phyloP scores from a whole-genome alignment of 1,140 invertebrate species.

The Palaemon carinicauda region DNA sequence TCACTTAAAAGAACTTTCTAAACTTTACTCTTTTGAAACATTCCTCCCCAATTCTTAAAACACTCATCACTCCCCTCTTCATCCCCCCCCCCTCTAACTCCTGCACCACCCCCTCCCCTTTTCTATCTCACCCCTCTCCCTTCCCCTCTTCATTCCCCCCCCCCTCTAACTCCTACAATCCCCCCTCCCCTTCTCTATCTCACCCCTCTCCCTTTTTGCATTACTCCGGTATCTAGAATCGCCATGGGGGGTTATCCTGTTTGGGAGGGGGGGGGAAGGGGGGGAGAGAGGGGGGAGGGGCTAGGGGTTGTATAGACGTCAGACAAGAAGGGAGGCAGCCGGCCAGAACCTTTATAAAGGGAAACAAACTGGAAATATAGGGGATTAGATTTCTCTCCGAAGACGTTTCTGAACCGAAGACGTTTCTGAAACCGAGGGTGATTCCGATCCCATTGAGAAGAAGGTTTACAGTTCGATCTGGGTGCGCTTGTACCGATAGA shows the following conservation, averaged over 20 bases:
- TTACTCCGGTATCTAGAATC: not conserved
- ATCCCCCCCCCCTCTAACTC: too few relatives aligned
- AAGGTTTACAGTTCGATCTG: too few relatives aligned
- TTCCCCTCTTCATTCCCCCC: not conserved
- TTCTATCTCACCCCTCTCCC: not conserved
- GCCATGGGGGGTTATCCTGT: too few relatives aligned
- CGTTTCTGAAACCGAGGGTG: not conserved
- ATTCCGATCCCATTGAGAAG: too few relatives aligned
- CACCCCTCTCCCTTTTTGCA: not conserved
- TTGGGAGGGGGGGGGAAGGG: not conserved
- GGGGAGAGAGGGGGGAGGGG: not conserved
- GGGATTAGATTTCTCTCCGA: not conserved
- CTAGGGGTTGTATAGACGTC: not conserved
- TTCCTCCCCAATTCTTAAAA: too few relatives aligned
- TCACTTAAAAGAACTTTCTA: too few relatives aligned
- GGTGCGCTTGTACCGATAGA: too few relatives aligned
- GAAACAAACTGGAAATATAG: too few relatives aligned
- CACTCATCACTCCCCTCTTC: too few relatives aligned
- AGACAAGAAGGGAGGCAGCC: slow-evolving; percentile 24
- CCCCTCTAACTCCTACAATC: too few relatives aligned
- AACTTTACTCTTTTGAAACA: too few relatives aligned
- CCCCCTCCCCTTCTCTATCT: not conserved
- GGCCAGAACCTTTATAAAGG: not conserved
- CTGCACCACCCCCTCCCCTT: not conserved
- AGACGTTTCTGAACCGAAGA: not conserved